Percentiles rank a stretch among this genome's conserved stretches.
Conservation (phyloP, 2,888 invertebrate species). For the Troglohyphantes excavatus region DNA sequence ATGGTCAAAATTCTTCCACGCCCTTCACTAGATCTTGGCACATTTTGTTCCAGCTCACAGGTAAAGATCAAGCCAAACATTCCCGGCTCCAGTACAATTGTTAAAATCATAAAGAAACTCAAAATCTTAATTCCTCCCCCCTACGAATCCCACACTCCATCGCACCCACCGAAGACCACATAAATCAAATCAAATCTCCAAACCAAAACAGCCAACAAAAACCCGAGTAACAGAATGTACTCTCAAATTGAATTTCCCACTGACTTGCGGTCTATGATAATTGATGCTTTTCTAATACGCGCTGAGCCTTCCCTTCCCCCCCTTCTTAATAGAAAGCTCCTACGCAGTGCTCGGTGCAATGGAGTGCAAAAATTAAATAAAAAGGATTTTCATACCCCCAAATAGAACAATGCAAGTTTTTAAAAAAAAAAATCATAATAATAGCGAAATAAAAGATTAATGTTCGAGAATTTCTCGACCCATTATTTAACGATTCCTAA, state of each 20-base stretch:
- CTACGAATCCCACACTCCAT: background rate
- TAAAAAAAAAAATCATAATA: constrained; percentile 50
- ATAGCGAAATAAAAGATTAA: constrained; percentile 77
- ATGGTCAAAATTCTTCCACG: too few species aligned
- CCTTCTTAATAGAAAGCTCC: constrained; percentile 16
- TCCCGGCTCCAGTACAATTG: too few species aligned
- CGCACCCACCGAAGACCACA: constrained; percentile 43
- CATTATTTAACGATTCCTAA: constrained; percentile 77
- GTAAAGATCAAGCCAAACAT: too few species aligned
- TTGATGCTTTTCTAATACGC: constrained; percentile 78
- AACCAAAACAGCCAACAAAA: constrained; percentile 34
- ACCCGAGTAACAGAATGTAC: constrained; percentile 35
- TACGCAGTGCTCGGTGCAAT: constrained; percentile 41
- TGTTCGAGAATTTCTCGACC: constrained; percentile 73
- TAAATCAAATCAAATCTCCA: constrained; percentile 65
- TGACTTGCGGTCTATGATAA: constrained; percentile 69
- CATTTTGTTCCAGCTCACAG: too few species aligned
- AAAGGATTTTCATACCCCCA: constrained; percentile 68
- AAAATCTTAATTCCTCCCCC: background rate
- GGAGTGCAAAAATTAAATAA: constrained; percentile 76
- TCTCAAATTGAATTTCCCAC: constrained; percentile 72
- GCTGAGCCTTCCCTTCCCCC: constrained; percentile 40
- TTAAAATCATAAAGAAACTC: background rate
- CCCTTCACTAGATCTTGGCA: too few species aligned
- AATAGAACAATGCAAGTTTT: background rate